These are phyloP conservation scores for Chalcis sispes DNA, from an alignment of 2,888 invertebrate species.

Conservation along the genomic window DNA sequence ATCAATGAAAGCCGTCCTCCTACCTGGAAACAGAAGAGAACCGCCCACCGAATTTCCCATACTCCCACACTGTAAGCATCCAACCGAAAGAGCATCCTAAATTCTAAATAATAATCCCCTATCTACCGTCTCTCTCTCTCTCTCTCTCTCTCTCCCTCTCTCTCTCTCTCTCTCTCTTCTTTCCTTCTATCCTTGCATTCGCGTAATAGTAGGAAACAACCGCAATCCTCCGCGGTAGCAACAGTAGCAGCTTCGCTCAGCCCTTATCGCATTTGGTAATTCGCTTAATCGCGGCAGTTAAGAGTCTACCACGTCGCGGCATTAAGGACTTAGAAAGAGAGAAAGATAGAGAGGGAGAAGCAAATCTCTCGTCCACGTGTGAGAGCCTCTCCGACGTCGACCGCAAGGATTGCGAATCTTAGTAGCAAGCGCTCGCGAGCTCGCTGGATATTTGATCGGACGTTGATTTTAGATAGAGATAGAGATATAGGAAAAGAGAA, in stretches of 20 bases:
- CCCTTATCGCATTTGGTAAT: constrained; percentile 52
- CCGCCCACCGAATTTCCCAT: constrained; percentile 10
- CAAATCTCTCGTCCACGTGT: background rate
- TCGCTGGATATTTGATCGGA: constrained; percentile 25
- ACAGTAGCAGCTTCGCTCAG: no score
- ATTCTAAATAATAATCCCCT: constrained; percentile 49
- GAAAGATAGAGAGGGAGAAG: background rate
- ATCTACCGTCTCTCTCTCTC: background rate
- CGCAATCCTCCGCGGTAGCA: constrained; percentile 30
- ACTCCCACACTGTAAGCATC: background rate
- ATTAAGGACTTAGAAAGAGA: constrained; percentile 50
- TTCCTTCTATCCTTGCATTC: background rate
- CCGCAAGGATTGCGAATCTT: no score
- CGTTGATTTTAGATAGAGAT: constrained; percentile 6
- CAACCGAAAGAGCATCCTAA: constrained; percentile 37
- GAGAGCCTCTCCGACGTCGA: no score
- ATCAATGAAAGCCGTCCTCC: constrained; percentile 2
- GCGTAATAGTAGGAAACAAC: background rate
- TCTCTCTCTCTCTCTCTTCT: background rate
- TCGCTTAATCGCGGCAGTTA: constrained; percentile 52
- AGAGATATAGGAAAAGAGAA: background rate
- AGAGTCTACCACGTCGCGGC: constrained; percentile 43
- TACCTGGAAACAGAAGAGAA: constrained; percentile 11
- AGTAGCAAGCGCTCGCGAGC: background rate
- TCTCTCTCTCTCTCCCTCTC: background rate